Evolutionary conservation across 2,113 vertebrate species (phyloP).

Genomic region (Heliornis fulica): DNA sequence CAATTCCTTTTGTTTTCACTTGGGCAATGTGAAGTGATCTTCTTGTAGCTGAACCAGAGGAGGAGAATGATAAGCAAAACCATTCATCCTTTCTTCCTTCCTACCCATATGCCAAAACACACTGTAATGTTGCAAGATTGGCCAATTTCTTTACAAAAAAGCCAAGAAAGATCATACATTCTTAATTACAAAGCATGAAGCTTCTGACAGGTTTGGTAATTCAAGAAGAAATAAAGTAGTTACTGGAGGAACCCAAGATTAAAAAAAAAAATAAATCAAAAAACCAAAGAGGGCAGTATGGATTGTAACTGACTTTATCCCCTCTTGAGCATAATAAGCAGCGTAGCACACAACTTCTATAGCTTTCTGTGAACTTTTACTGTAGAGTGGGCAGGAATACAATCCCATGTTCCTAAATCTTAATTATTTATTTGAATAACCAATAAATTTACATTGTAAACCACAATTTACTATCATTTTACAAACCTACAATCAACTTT

Average conservation of each 20-base stretch:
- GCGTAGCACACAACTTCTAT: background rate
- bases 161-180: background rate
- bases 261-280: background rate
- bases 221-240: background rate
- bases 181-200: background rate
- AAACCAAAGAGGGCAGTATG: background rate
- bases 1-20: background rate
- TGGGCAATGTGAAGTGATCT: background rate
- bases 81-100: background rate
- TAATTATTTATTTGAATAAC: background rate
- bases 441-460: background rate
- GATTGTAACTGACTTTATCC: background rate
- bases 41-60: background rate
- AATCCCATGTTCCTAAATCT: background rate
- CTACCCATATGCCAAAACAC: background rate
- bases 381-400: background rate
- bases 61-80: background rate
- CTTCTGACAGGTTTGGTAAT: background rate
- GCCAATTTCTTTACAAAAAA: background rate
- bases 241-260: background rate
- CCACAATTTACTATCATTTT: background rate
- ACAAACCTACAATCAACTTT: background rate
- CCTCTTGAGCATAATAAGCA: fast-evolving
- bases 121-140: background rate
- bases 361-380: background rate